Conservation (phyloP, 2,113 vertebrate genomes). For the Hyla sarda region DNA sequence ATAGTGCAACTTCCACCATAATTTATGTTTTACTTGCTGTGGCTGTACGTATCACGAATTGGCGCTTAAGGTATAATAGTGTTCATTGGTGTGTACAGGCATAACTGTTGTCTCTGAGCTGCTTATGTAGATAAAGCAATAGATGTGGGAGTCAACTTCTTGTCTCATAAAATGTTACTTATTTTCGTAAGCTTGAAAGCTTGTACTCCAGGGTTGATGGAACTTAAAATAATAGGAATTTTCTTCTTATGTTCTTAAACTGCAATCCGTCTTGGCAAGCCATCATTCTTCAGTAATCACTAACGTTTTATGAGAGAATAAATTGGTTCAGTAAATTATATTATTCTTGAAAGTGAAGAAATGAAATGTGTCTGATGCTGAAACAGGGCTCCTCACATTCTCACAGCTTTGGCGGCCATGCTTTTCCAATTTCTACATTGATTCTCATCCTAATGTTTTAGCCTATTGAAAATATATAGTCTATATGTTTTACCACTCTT, state of each 20-base stretch:
- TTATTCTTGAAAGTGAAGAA: conserved; percentile 53
- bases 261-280: conserved; percentile 45
- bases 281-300: conserved; percentile 59
- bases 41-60: background rate
- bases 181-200: conserved; percentile 41
- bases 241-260: conserved; percentile 54
- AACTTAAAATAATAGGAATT: conserved; percentile 56
- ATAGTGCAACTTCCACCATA: background rate
- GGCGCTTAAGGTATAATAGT: conserved; percentile 14
- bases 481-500: conserved; percentile 31
- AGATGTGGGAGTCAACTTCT: conserved; percentile 16
- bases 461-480: background rate
- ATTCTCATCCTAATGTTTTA: conserved; percentile 48
- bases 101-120: conserved; percentile 3
- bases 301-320: conserved; percentile 58
- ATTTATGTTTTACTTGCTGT: conserved; percentile 16
- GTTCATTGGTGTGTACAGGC: conserved; percentile 10
- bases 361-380: conserved; percentile 49
- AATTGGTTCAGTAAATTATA: conserved; percentile 59
- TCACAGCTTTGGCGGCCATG: conserved; percentile 20
- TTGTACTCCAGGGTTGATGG: conserved; percentile 34
- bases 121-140: conserved; percentile 38
- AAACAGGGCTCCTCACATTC: conserved; percentile 28
- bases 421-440: conserved; percentile 32
- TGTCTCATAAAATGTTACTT: conserved; percentile 53